Conservation (phyloP, 2,888 invertebrate genomes). For the Lottia scabra region DNA sequence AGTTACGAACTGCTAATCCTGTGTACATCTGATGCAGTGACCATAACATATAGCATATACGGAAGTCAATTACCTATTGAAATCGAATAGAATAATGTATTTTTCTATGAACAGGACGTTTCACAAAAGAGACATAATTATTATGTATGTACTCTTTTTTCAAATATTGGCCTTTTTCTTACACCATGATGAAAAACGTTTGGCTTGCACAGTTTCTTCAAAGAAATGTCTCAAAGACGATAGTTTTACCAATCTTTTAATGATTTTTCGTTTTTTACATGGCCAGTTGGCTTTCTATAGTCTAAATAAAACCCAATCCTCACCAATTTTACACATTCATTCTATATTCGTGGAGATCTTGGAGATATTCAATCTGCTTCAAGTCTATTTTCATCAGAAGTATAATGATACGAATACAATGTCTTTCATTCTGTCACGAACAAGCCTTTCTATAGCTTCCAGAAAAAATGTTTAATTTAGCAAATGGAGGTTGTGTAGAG, state of each 20-base stretch:
- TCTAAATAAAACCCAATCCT: background rate
- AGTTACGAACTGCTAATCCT: too few relatives aligned
- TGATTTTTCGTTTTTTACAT: background rate
- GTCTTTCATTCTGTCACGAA: conserved; percentile 4
- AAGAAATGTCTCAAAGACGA: too few relatives aligned
- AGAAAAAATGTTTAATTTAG: conserved; percentile 7
- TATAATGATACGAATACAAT: background rate
- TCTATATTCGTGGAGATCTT: background rate
- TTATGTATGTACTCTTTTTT: too few relatives aligned
- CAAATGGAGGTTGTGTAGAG: background rate
- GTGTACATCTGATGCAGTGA: too few relatives aligned
- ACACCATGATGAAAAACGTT: too few relatives aligned
- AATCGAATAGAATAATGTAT: too few relatives aligned
- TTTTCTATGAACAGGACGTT: too few relatives aligned
- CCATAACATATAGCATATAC: too few relatives aligned
- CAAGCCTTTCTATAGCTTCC: background rate
- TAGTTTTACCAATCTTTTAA: background rate
- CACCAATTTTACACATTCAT: background rate
- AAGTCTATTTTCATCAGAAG: background rate
- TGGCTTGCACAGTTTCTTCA: too few relatives aligned
- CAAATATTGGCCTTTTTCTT: too few relatives aligned
- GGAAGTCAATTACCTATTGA: too few relatives aligned
- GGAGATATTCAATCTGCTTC: background rate
- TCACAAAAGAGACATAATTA: too few relatives aligned
- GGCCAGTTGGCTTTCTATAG: background rate